These are phyloP conservation scores for Pluvianellus socialis DNA, from an alignment of 2,113 vertebrate species.

Conservation along the genomic window DNA sequence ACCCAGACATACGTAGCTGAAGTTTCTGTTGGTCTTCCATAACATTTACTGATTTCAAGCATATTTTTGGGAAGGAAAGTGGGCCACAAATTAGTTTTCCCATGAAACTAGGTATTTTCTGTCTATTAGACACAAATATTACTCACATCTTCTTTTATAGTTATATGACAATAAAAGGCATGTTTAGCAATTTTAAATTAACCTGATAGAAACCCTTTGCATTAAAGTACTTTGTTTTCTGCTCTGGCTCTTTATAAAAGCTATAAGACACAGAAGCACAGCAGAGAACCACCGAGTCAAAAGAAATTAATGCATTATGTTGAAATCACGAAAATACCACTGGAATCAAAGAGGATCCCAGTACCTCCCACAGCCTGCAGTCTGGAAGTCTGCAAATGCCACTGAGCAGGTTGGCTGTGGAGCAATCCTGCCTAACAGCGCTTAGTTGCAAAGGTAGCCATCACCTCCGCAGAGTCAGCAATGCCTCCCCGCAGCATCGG, in stretches of 20 bases:
- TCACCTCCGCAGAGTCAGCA: neutral
- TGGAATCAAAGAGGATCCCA: neutral
- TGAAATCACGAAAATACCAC: neutral
- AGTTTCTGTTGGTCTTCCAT: neutral
- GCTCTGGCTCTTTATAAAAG: neutral
- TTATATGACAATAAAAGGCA: neutral
- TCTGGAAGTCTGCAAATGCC: neutral
- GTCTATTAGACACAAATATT: neutral
- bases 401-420: neutral
- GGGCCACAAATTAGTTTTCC: neutral
- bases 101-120: neutral
- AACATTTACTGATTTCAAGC: neutral
- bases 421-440: rapidly evolving
- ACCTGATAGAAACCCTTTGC: neutral
- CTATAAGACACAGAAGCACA: neutral
- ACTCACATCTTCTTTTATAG: neutral
- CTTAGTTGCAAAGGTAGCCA: neutral
- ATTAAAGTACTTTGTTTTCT: neutral
- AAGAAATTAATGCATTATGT: neutral
- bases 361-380: neutral
- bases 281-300: neutral
- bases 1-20: neutral
- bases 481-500: rapidly evolving
- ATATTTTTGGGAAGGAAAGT: neutral
- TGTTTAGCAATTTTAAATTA: neutral